phyloP scores from a whole-genome alignment of 1,140 invertebrate genomes.

The Psix sp. region DNA sequence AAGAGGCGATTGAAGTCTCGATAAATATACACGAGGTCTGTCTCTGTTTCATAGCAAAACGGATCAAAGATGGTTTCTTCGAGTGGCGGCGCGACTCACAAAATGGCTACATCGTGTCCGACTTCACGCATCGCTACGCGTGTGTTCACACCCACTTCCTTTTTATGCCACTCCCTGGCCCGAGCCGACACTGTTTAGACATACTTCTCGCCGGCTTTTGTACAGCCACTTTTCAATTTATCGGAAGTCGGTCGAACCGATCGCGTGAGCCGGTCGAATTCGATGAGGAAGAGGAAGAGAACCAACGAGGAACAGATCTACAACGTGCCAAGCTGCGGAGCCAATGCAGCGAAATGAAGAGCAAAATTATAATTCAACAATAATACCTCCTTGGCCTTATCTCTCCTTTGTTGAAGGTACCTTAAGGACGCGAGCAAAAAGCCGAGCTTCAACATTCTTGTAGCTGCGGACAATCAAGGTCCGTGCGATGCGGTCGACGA shows the following conservation, averaged over 20 bases:
- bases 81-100: slow-evolving; percentile 64
- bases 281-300: background rate
- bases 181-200: slow-evolving; percentile 50
- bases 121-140: slow-evolving; percentile 75
- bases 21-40: slow-evolving; percentile 38
- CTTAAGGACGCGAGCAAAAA: slow-evolving; percentile 5
- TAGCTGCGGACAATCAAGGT: slow-evolving; percentile 15
- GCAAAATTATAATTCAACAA: slow-evolving; percentile 10
- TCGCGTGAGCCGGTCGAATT: too few relatives aligned
- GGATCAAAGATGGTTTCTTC: slow-evolving; percentile 70
- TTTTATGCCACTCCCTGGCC: slow-evolving; percentile 77
- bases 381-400: slow-evolving; percentile 9
- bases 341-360: background rate
- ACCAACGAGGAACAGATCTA: background rate
- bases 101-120: slow-evolving; percentile 72
- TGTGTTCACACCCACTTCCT: slow-evolving; percentile 78
- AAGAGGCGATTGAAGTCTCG: slow-evolving; percentile 17
- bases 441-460: slow-evolving; percentile 3
- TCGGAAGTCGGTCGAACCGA: slow-evolving; percentile 8
- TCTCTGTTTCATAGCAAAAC: slow-evolving; percentile 18
- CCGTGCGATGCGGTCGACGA: slow-evolving; percentile 1
- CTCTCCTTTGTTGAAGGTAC: slow-evolving; percentile 21
- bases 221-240: slow-evolving; percentile 31
- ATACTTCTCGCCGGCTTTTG: slow-evolving; percentile 48
- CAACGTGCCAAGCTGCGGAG: background rate